Base-by-base conservation (phyloP, 2,888 invertebrate genomes). In the Nomada fucata region DNA sequence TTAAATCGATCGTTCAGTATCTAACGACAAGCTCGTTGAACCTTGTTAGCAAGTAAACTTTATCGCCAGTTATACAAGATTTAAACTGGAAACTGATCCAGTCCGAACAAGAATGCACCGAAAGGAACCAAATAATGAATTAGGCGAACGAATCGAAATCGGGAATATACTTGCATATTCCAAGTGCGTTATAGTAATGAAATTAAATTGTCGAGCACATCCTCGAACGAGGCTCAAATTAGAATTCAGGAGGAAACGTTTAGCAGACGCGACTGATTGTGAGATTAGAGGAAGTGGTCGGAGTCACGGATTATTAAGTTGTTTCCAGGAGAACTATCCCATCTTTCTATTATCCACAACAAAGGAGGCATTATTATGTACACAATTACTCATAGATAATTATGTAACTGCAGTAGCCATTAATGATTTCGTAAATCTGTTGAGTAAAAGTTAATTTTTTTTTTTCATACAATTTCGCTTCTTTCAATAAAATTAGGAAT, bases 231-330 rank as follows among this genome's bases (percentile, higher is more conserved):
- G 74, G 36, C 75, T 72, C 74, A 82, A 85, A 82, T 87, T 78
- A 76, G 70, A 67, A 85, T 75, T 83, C 85, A 87, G 77, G 69
- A 86, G 84, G 88, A 88, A 86, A 72, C 82, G 82, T 86, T 87
- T 86, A 87, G 64, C 76, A 70, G 76, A 76, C 73, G 68, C 69
- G 72, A 59, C 67, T 83, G 85, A 83, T 85, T 86, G 88, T 26
- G 65, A 76, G 75, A 88, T 88, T 86, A 67, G 82, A 85, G 88
- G 82, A 88, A 88, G 79, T 73, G 75, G 70, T 80, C 79, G 50
- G 60, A 65, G 68, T 60, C 57, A 52, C 57, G 79, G 72, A 84
- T 87, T 78, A 82, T 82, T 69, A 59, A 61, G 68, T 68, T 64
- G 63, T 47, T 72, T 70, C 65, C 57, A 15, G 76, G 77, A 59